Conservation (phyloP, 2,113 vertebrate species). For the Perccottus glenii region DNA sequence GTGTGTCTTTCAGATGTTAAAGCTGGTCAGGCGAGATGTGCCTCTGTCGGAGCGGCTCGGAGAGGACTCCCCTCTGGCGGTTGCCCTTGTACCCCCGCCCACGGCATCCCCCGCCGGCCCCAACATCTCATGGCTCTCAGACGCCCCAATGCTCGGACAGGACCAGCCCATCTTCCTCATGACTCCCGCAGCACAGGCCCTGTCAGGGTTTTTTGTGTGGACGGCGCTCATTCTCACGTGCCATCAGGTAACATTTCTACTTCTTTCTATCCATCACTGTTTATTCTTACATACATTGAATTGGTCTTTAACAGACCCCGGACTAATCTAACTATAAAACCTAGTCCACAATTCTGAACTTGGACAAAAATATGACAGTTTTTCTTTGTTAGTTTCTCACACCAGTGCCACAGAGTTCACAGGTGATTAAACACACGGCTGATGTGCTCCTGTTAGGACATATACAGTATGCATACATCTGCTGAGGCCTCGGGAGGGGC, state of each 20-base stretch:
- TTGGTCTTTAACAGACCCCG: too few relatives aligned
- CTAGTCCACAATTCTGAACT: too few relatives aligned
- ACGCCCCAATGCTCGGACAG: slow-evolving; percentile 82
- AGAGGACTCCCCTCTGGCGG: slow-evolving; percentile 48
- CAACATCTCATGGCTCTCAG: slow-evolving; percentile 86
- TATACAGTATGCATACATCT: slow-evolving; percentile 21
- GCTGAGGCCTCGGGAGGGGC: slow-evolving; percentile 36
- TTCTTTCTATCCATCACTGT: too few relatives aligned
- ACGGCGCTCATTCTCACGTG: slow-evolving; percentile 95
- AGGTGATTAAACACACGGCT: slow-evolving; percentile 16
- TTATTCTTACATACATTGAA: too few relatives aligned
- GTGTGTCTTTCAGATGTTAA: slow-evolving; percentile 56
- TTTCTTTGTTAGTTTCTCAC: neutral
- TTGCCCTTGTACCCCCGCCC: slow-evolving; percentile 44
- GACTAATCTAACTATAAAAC: too few relatives aligned
- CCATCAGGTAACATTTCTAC: slow-evolving; percentile 87
- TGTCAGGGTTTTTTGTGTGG: slow-evolving; percentile 98
- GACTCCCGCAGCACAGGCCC: slow-evolving; percentile 90
- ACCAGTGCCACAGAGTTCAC: neutral
- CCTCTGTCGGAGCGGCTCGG: slow-evolving; percentile 71
- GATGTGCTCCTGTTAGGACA: slow-evolving; percentile 30
- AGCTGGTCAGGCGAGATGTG: slow-evolving; percentile 74
- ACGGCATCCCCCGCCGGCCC: slow-evolving; percentile 74
- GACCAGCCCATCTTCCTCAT: slow-evolving; percentile 94
- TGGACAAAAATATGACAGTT: neutral